Conservation (phyloP, 2,888 invertebrate species). For the Pristionchus exspectatus region DNA sequence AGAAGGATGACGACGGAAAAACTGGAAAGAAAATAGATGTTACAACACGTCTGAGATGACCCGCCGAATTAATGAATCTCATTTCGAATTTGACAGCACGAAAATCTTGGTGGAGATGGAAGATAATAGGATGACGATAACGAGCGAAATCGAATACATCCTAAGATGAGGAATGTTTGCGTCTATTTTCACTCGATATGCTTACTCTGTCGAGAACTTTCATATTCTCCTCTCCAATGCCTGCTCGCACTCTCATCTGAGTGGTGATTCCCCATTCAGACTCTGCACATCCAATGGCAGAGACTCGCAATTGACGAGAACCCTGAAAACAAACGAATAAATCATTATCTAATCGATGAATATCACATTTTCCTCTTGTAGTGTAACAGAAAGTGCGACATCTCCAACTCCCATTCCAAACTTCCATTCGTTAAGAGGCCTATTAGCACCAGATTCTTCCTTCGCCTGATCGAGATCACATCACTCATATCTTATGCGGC, state of each 20-base stretch:
- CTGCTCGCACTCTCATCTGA: slow-evolving; percentile 49
- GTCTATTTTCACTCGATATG: not conserved
- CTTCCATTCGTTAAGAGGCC: slow-evolving; percentile 2
- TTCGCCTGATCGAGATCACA: not conserved
- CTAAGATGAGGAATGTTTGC: not conserved
- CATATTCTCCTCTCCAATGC: slow-evolving; percentile 32
- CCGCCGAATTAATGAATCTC: slow-evolving; percentile 24
- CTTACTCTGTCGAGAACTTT: slow-evolving; percentile 48
- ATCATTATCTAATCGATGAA: not conserved
- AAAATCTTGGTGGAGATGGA: slow-evolving; percentile 39
- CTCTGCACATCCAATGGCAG: not conserved
- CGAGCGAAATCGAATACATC: slow-evolving; percentile 51
- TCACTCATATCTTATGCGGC: not conserved
- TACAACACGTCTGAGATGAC: not conserved
- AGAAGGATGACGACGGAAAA: slow-evolving; percentile 52
- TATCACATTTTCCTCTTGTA: slow-evolving; percentile 35
- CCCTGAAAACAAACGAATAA: not conserved
- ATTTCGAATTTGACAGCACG: slow-evolving; percentile 46
- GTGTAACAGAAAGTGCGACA: not conserved
- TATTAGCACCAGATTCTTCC: not conserved
- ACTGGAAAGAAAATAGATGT: not conserved
- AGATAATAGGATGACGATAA: slow-evolving; percentile 12
- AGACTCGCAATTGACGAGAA: slow-evolving; percentile 7
- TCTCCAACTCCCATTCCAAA: slow-evolving; percentile 39
- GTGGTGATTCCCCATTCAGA: slow-evolving; percentile 33